phyloP scores from a whole-genome alignment of 1,140 invertebrate species.

The Helicoverpa armigera region DNA sequence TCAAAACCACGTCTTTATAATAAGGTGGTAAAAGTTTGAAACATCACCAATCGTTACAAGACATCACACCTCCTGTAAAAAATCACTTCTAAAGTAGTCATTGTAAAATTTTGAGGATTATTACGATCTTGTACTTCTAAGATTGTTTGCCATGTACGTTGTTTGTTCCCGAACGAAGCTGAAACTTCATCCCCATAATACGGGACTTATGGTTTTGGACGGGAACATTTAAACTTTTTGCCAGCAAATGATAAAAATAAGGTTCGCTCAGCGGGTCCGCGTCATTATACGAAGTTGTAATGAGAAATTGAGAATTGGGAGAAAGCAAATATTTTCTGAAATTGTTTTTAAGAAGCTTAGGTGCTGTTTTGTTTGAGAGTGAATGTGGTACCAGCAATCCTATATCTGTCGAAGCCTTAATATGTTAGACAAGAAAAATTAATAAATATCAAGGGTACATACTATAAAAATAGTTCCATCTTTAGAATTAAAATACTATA shows the following conservation, averaged over 20 bases:
- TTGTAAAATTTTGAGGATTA: neutral
- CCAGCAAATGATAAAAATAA: slow-evolving; percentile 30
- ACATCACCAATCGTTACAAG: too few relatives aligned
- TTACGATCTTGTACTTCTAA: neutral
- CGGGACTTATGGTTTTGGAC: slow-evolving; percentile 38
- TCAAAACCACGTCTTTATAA: too few relatives aligned
- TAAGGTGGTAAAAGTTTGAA: too few relatives aligned
- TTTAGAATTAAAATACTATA: too few relatives aligned
- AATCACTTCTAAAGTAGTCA: too few relatives aligned
- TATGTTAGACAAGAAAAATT: too few relatives aligned
- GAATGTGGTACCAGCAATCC: neutral
- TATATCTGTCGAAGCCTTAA: neutral
- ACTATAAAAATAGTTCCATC: too few relatives aligned
- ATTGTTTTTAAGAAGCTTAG: slow-evolving; percentile 10
- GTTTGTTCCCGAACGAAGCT: slow-evolving; percentile 18
- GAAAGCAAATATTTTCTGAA: slow-evolving; percentile 3
- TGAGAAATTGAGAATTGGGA: slow-evolving; percentile 34
- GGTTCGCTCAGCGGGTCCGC: neutral
- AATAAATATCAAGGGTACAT: too few relatives aligned
- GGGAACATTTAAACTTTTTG: slow-evolving; percentile 37
- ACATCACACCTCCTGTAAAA: too few relatives aligned
- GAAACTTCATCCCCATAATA: slow-evolving; percentile 40
- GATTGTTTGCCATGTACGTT: neutral
- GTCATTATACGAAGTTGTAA: slow-evolving; percentile 38
- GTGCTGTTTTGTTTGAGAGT: neutral